phyloP scores from a whole-genome alignment of 2,797 vertebrate genomes.

The Orestias chungarensis region DNA sequence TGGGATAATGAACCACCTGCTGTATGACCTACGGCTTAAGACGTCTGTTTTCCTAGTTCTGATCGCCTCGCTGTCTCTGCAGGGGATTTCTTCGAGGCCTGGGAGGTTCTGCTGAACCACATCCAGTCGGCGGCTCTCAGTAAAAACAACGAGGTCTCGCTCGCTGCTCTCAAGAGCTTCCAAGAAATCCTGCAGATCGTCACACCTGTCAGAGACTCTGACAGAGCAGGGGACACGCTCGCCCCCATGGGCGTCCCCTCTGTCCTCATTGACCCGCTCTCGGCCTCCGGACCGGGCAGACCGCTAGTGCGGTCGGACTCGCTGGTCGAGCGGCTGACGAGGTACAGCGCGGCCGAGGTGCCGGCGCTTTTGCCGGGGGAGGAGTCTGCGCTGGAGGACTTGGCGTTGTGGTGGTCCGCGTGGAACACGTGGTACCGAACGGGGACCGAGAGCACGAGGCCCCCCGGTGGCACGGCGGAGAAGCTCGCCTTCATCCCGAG shows the following conservation, averaged over 20 bases:
- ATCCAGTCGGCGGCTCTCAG: slow-evolving; percentile 98
- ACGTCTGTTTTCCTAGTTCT: too few species aligned
- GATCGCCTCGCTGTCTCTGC: slow-evolving; percentile 18
- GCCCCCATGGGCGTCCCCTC: slow-evolving; percentile 90
- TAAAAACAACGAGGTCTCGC: slow-evolving; percentile 98
- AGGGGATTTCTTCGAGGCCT: slow-evolving; percentile 98
- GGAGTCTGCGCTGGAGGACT: slow-evolving; percentile 87
- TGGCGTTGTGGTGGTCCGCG: slow-evolving; percentile 96
- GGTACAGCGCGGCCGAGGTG: slow-evolving; percentile 83
- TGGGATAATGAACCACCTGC: too few species aligned
- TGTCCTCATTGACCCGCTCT: slow-evolving; percentile 87
- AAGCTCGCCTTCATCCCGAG: slow-evolving; percentile 96
- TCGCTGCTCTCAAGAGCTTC: slow-evolving; percentile 98
- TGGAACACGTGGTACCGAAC: slow-evolving; percentile 98
- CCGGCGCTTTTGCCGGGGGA: slow-evolving; percentile 84
- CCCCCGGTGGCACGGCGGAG: slow-evolving; percentile 81
- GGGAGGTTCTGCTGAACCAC: slow-evolving; percentile 97
- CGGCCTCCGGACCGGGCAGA: slow-evolving; percentile 87
- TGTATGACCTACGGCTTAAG: too few species aligned
- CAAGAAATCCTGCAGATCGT: slow-evolving; percentile 98
- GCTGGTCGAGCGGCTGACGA: slow-evolving; percentile 89
- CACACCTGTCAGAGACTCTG: slow-evolving; percentile 88
- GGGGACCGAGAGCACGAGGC: slow-evolving; percentile 95
- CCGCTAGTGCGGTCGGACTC: slow-evolving; percentile 92
- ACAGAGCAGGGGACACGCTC: slow-evolving; percentile 88